Base-by-base conservation (phyloP, 2,888 invertebrate species). In the Sinodicranocentrus sp. region DNA sequence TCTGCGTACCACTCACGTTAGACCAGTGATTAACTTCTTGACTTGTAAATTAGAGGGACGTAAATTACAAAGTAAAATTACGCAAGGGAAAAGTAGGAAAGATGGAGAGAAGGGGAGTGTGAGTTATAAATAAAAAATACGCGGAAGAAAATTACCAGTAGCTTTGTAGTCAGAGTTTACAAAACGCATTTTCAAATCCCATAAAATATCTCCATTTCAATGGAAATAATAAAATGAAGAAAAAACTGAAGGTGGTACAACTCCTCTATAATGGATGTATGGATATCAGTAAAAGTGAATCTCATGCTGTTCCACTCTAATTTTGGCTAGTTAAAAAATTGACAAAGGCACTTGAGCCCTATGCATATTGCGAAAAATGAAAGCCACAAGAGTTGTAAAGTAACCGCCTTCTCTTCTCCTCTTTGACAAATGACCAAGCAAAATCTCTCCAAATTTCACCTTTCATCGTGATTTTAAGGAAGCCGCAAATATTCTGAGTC, bases 341-440 rank as follows among this genome's bases (percentile, higher is more conserved):
- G 39, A 39, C 39, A 13, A 39, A 73, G 61, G 26, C 17, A 19
- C n/a, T n/a, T n/a, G n/a, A n/a, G n/a, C n/a, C n/a, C n/a, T n/a
- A n/a, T n/a, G n/a, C n/a, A n/a, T n/a, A n/a, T n/a, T n/a, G n/a
- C n/a, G n/a, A 65, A 75, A 65, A 75, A 75, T 63, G 65, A 75
- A 65, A 75, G 63, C 65, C 75, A 65, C 65, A 73, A 65, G 26
- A 57, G 15, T 6, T 25, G 28, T 17, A 59, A 26, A 8, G 44
- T 28, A 43, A 65, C 65, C 75, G 63, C 75, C 75, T 75, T 65
- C 75, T 65, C 33, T 48, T 3, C 52, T 61, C 19, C 44, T 61
- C 19, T 65, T 75, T 75, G 75, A 75, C 75, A 75, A 75, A 52
- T 75, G 75, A 75, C 75, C 75, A 75, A 63, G 33, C 44, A 44